Percentiles rank a stretch among this genome's conserved stretches.
phyloP scores from a whole-genome alignment of 2,113 vertebrate species.

The Cyphomyrus plagiostoma region DNA sequence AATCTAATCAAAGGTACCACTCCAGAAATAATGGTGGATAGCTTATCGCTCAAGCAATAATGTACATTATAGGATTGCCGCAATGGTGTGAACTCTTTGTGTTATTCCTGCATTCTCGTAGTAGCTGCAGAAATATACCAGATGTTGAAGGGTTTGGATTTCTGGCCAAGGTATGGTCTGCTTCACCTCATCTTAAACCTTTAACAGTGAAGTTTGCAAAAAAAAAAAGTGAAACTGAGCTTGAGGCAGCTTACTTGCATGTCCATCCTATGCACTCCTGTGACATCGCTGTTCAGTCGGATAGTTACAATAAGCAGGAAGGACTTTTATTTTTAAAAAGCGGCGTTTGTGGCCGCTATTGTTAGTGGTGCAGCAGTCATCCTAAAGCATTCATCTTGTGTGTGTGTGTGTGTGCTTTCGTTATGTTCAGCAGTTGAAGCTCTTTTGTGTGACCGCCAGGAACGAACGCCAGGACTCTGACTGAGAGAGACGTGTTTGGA shows the following conservation, averaged over 20 bases:
- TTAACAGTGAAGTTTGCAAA: constrained; percentile 4
- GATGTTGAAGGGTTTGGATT: background rate
- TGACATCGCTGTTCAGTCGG: background rate
- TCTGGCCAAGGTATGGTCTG: background rate
- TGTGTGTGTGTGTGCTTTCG: background rate
- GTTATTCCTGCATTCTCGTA: background rate
- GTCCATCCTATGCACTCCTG: constrained; percentile 17
- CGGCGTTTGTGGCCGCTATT: background rate
- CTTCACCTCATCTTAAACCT: background rate
- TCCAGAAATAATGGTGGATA: constrained; percentile 11
- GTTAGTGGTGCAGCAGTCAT: background rate
- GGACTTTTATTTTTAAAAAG: background rate
- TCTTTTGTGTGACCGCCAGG: background rate
- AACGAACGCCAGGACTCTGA: background rate
- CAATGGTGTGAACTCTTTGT: background rate
- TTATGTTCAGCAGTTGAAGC: background rate
- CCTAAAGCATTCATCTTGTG: background rate
- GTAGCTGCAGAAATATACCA: background rate
- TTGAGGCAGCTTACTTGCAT: constrained; percentile 10
- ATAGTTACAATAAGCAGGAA: background rate
- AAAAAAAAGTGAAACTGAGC: background rate
- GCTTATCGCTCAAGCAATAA: constrained; percentile 13
- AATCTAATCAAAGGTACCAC: constrained; percentile 14
- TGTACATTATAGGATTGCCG: background rate
- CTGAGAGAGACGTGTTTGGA: background rate